phyloP scores from a whole-genome alignment of 2,113 vertebrate species.

The Garra rufa region DNA sequence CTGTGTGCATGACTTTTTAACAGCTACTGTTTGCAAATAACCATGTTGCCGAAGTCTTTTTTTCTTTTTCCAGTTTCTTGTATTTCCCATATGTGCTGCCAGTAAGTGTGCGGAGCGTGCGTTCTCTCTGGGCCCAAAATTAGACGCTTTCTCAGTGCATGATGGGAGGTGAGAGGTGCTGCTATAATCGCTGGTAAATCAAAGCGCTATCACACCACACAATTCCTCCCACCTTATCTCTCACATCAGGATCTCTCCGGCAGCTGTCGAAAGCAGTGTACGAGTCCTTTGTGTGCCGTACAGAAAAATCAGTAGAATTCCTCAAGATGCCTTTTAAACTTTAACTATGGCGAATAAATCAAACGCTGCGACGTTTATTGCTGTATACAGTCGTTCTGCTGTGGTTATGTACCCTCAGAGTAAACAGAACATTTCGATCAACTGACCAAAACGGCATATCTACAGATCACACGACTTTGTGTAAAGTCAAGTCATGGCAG shows the following conservation, averaged over 20 bases:
- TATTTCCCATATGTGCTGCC: background rate
- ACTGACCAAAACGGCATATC: background rate
- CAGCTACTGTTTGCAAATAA: background rate
- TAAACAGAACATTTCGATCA: background rate
- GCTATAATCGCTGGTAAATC: conserved; percentile 3
- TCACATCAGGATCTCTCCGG: conserved; percentile 6
- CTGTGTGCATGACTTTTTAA: background rate
- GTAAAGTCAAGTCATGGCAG: background rate
- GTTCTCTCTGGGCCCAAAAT: background rate
- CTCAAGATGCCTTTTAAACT: background rate
- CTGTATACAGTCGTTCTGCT: too few species aligned
- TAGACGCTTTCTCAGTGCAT: background rate
- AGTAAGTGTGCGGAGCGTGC: background rate
- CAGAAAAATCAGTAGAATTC: conserved; percentile 8
- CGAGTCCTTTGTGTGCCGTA: background rate
- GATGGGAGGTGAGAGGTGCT: conserved; percentile 22
- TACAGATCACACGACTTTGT: background rate
- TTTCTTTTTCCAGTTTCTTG: background rate
- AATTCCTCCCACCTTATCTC: conserved; percentile 23
- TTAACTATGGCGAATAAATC: background rate
- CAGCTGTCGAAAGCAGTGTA: background rate
- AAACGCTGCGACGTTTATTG: background rate
- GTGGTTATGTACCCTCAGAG: background rate
- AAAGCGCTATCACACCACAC: background rate
- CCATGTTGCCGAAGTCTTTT: background rate